Conservation (phyloP, 2,797 vertebrate genomes). For the Clarias laeviceps region DNA sequence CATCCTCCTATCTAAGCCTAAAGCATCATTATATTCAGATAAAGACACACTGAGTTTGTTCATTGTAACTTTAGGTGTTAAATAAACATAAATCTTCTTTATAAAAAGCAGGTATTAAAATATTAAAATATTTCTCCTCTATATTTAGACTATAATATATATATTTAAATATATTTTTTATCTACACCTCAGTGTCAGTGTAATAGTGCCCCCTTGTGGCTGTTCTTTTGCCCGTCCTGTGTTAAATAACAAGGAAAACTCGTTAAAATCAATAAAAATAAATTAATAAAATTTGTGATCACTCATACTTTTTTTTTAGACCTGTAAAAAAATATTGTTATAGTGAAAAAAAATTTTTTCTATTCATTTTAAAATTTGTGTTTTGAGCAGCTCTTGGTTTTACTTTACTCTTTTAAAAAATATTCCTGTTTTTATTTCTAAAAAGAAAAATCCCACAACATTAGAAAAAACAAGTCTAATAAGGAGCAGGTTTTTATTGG, state of each 20-base stretch:
- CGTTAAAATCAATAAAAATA: too few relatives aligned
- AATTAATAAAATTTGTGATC: not conserved
- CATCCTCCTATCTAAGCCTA: too few relatives aligned
- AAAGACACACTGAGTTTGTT: too few relatives aligned
- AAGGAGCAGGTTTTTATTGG: not conserved
- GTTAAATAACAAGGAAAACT: not conserved
- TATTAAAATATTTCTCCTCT: not conserved
- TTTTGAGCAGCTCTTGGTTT: not conserved
- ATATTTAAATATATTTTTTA: not conserved
- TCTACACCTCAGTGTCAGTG: not conserved
- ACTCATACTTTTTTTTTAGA: not conserved
- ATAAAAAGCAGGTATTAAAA: not conserved
- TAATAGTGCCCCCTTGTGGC: not conserved
- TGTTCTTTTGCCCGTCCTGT: not conserved
- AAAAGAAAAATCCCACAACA: too few relatives aligned
- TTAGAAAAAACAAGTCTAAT: not conserved
- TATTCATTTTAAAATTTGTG: not conserved
- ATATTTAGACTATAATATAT: not conserved
- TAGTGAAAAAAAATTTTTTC: not conserved
- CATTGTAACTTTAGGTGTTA: too few relatives aligned
- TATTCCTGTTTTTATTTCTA: not conserved
- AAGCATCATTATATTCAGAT: too few relatives aligned
- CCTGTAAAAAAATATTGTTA: not conserved
- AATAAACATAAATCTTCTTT: too few relatives aligned
- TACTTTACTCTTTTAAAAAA: not conserved